These are phyloP conservation scores for Lytechinus variegatus DNA, from an alignment of 35 echinoderm and acorn worm species.

Conservation along the genomic window DNA sequence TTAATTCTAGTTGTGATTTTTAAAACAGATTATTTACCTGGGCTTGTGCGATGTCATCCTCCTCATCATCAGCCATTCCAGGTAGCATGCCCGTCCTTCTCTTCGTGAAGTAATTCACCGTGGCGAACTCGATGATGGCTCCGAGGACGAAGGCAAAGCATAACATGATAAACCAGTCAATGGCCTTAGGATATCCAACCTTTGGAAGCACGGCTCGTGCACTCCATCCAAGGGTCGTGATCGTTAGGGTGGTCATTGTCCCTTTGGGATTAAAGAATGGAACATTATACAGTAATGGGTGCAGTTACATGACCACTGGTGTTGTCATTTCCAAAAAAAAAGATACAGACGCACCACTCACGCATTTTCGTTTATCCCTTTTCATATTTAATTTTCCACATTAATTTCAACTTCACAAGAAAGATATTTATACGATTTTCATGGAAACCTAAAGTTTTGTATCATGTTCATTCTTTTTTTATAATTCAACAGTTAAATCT, in stretches of 20 bases:
- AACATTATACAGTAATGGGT: neutral
- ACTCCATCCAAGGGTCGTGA: conserved; percentile 87
- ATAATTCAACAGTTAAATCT: no score
- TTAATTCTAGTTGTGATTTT: no score
- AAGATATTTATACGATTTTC: no score
- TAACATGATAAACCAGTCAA: conserved; percentile 84
- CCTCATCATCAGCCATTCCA: conserved; percentile 88
- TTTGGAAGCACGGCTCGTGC: conserved; percentile 81
- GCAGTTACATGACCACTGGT: neutral
- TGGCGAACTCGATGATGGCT: conserved; percentile 87
- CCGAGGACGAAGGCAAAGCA: conserved; percentile 92
- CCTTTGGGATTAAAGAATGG: conserved; percentile 49
- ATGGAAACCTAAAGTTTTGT: no score
- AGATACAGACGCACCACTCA: no score
- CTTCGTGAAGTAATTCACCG: conserved; percentile 94
- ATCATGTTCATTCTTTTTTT: no score
- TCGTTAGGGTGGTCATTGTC: conserved; percentile 89
- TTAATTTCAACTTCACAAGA: no score
- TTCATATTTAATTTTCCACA: no score
- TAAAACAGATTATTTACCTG: conserved; percentile 45
- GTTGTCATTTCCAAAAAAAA: no score
- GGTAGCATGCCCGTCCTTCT: conserved; percentile 83
- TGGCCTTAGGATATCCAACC: conserved; percentile 92
- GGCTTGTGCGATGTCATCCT: conserved; percentile 81
- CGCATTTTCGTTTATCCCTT: no score